Evolutionary conservation across 2,888 invertebrate genomes (phyloP).

Genomic region (Sphecodes monilicornis): DNA sequence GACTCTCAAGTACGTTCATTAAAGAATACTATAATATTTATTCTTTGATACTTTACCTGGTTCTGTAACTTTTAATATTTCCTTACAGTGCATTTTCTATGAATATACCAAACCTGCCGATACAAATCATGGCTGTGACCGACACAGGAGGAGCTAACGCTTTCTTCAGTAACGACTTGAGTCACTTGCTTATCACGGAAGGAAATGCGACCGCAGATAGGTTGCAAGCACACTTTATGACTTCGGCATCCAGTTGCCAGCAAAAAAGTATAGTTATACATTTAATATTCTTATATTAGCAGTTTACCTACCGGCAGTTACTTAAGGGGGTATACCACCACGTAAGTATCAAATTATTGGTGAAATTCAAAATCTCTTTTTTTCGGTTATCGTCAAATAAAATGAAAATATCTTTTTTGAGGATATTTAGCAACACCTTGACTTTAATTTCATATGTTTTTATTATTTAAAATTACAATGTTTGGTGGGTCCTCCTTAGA

Average conservation of each 20-base stretch:
- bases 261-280: constrained; percentile 90
- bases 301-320: background rate
- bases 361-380: background rate
- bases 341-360: background rate
- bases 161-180: constrained; percentile 95
- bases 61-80: background rate
- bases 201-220: constrained; percentile 96
- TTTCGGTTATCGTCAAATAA: no score
- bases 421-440: no score
- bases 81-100: constrained; percentile 93
- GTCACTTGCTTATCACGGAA: constrained; percentile 95
- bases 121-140: constrained; percentile 97
- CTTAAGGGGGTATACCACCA: no score
- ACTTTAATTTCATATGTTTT: no score
- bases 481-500: no score
- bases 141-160: constrained; percentile 95
- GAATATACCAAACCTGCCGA: constrained; percentile 96
- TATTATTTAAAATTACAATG: no score
- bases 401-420: no score
- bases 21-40: background rate
- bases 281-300: background rate
- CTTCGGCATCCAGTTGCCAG: constrained; percentile 93
- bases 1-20: constrained; percentile 91
- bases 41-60: background rate
- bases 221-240: constrained; percentile 96